Percentiles rank a stretch among this genome's conserved stretches.
These are phyloP conservation scores for Dolomedes plantarius DNA, from an alignment of 2,888 invertebrate species.

Conservation along the genomic window DNA sequence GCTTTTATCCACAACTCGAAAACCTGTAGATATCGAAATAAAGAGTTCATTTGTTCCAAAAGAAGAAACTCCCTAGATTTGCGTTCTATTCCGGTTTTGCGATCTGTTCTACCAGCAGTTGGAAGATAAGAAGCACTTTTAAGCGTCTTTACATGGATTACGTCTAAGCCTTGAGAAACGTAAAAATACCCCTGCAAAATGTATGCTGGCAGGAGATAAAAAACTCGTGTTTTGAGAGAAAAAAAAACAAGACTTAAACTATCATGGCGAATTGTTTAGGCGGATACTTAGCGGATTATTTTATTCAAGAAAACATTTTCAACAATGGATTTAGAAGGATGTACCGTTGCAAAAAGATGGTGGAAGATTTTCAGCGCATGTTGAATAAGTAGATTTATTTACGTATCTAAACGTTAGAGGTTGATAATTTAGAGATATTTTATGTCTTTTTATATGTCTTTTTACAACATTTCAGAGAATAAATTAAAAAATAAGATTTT, in stretches of 20 bases:
- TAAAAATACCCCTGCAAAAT: not conserved
- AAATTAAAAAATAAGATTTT: no score
- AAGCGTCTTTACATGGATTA: slow-evolving; percentile 10
- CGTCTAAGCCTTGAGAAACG: not conserved
- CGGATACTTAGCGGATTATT: slow-evolving; percentile 2
- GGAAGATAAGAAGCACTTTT: slow-evolving; percentile 8
- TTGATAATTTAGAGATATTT: no score
- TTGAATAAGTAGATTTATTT: not conserved
- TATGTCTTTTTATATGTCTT: no score
- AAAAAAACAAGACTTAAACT: not conserved
- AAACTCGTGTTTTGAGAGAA: not conserved
- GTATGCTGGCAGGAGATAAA: slow-evolving; percentile 3
- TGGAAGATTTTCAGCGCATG: not conserved
- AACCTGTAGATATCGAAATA: not conserved
- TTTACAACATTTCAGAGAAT: no score
- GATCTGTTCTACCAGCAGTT: slow-evolving; percentile 1
- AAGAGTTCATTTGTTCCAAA: not conserved
- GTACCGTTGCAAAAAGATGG: not conserved
- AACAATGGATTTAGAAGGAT: not conserved
- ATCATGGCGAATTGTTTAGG: slow-evolving; percentile 4
- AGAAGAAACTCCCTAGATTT: not conserved
- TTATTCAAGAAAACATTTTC: not conserved
- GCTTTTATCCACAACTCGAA: not conserved
- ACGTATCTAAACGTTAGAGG: not conserved
- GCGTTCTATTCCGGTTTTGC: not conserved